A percentile compares a stretch with the other conserved stretches of the same genome.
These are phyloP conservation scores for Strix aluco DNA, from an alignment of 2,113 vertebrate genomes.

Conservation along the genomic window DNA sequence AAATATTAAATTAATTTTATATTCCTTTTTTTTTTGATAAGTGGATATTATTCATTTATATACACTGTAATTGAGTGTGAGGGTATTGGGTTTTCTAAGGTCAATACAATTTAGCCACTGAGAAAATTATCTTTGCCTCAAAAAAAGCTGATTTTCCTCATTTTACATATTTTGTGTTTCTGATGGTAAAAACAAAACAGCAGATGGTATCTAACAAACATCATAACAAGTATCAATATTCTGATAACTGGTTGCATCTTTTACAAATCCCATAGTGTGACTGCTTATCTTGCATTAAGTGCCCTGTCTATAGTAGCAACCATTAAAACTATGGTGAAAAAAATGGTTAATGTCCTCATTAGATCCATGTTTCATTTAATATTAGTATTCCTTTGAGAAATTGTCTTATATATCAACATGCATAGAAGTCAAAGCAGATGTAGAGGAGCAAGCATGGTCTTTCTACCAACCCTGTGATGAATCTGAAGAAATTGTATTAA, in stretches of 20 bases:
- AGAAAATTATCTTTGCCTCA: not conserved
- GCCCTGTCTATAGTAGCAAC: not conserved
- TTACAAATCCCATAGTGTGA: not conserved
- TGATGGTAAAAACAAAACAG: not conserved
- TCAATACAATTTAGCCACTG: not conserved
- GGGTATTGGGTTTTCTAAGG: not conserved
- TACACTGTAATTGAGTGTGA: not conserved
- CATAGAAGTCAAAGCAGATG: not conserved
- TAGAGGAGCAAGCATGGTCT: not conserved
- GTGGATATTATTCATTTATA: not conserved
- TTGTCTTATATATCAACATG: accelerated
- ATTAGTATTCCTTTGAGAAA: not conserved
- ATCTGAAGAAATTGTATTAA: not conserved
- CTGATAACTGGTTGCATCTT: not conserved
- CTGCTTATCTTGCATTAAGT: not conserved
- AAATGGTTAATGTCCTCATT: not conserved
- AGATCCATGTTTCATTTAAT: not conserved
- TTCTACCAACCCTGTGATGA: not conserved
- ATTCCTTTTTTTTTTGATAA: not conserved
- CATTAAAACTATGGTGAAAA: not conserved
- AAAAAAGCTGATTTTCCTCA: not conserved
- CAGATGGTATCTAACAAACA: not conserved
- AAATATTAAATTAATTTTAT: not conserved
- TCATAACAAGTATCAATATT: not conserved
- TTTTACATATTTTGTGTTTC: not conserved